These are phyloP conservation scores for Picus viridis DNA, from an alignment of 2,797 vertebrate genomes.

Conservation along the genomic window DNA sequence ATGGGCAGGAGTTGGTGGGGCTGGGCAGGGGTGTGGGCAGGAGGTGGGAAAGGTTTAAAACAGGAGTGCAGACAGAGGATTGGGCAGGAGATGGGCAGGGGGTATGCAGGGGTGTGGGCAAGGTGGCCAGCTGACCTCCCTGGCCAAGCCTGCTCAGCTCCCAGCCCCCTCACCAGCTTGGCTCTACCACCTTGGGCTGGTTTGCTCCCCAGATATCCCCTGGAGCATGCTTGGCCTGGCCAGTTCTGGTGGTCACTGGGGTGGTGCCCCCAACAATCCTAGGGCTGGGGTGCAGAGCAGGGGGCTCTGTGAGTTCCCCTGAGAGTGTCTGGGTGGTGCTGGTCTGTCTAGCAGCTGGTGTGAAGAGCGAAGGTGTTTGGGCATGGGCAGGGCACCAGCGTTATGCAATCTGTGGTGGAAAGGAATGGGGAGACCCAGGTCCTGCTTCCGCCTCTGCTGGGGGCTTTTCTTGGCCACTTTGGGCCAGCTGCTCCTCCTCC, in stretches of 20 bases:
- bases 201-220: neutral
- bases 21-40: neutral
- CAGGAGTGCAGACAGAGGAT: no score
- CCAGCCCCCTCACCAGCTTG: neutral
- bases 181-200: neutral
- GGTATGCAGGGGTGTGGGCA: neutral
- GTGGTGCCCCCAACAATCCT: neutral
- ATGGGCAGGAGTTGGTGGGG: no score
- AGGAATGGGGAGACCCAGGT: constrained; percentile 41
- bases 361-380: neutral
- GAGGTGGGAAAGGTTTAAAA: no score
- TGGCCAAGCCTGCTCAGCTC: neutral
- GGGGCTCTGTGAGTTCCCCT: neutral
- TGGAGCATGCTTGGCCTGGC: neutral
- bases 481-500: neutral
- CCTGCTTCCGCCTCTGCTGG: constrained; percentile 21
- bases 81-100: neutral
- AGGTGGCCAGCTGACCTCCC: neutral
- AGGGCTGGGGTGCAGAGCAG: fast-evolving
- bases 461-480: neutral
- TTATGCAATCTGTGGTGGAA: constrained; percentile 44
- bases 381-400: neutral
- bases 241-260: neutral
- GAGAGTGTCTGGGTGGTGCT: neutral
- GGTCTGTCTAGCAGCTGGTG: neutral